Percentiles rank a stretch among this genome's conserved stretches.
Conservation (phyloP, 2,797 vertebrate species). For the Anguilla pacifica region DNA sequence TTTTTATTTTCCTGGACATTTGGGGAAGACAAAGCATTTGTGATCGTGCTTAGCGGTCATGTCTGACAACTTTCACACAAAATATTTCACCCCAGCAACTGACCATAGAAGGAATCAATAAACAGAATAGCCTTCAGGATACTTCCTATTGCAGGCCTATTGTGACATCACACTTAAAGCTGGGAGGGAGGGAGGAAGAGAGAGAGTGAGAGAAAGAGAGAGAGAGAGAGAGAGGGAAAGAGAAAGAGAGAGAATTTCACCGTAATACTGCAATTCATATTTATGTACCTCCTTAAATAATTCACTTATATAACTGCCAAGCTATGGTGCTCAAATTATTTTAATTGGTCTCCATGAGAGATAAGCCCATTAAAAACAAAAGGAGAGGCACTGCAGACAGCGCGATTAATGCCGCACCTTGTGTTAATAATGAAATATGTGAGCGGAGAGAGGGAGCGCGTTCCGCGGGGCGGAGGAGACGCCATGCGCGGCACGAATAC, state of each 20-base stretch:
- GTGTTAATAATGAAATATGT: constrained; percentile 3
- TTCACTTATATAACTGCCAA: constrained; percentile 61
- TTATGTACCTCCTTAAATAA: constrained; percentile 69
- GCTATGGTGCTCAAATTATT: constrained; percentile 57
- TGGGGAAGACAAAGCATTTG: neutral
- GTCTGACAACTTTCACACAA: neutral
- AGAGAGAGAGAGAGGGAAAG: neutral
- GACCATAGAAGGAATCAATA: neutral
- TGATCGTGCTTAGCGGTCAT: neutral
- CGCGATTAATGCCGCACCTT: constrained; percentile 63
- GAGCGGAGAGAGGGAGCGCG: neutral
- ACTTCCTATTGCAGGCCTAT: neutral
- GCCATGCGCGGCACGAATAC: neutral
- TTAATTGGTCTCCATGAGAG: constrained; percentile 66
- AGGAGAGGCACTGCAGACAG: constrained; percentile 54
- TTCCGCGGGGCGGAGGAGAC: neutral
- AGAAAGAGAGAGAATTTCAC: neutral
- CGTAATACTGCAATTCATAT: constrained; percentile 60
- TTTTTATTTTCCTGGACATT: neutral
- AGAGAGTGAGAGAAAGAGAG: neutral
- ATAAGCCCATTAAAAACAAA: constrained; percentile 56
- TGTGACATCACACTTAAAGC: neutral
- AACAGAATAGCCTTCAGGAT: neutral
- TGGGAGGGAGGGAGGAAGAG: neutral
- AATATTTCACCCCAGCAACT: neutral